Percentiles rank a stretch among this genome's conserved stretches.
These are phyloP conservation scores for Anthoptus insignis DNA, from an alignment of 2,888 invertebrate genomes.

Conservation along the genomic window DNA sequence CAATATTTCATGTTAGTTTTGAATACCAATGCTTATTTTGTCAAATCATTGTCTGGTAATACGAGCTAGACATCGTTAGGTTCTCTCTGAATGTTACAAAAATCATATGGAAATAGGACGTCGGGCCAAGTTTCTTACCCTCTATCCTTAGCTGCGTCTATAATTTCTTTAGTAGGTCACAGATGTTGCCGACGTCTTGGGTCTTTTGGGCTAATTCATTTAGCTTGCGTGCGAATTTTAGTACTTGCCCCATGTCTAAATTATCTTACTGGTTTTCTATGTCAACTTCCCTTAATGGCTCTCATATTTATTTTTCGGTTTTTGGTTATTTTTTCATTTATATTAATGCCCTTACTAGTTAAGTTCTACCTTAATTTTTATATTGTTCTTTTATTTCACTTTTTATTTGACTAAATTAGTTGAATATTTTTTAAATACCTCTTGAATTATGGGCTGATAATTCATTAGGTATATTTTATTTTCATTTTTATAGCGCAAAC, in stretches of 20 bases:
- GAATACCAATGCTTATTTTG: constrained; percentile 40
- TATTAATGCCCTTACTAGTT: neutral
- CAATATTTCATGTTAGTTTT: constrained; percentile 33
- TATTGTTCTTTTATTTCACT: too few relatives aligned
- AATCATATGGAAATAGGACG: constrained; percentile 34
- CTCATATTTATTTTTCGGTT: neutral
- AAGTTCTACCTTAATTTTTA: too few relatives aligned
- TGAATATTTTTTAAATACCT: constrained; percentile 48
- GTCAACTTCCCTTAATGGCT: neutral
- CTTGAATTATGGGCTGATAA: constrained; percentile 68
- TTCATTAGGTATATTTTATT: constrained; percentile 58
- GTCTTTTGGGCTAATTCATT: constrained; percentile 6
- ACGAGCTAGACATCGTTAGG: constrained; percentile 49
- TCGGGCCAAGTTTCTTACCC: constrained; percentile 20
- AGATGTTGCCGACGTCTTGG: constrained; percentile 19
- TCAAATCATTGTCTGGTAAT: constrained; percentile 46
- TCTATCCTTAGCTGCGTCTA: constrained; percentile 17
- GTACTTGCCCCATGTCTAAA: neutral
- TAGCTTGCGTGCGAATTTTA: neutral
- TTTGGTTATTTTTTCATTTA: neutral
- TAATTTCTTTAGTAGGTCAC: constrained; percentile 33
- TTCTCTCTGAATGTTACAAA: constrained; percentile 16
- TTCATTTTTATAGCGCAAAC: too few relatives aligned
- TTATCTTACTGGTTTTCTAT: neutral
- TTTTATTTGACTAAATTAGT: too few relatives aligned